Base-by-base conservation (phyloP, 2,888 invertebrate species). In the Trichacis sp. region DNA sequence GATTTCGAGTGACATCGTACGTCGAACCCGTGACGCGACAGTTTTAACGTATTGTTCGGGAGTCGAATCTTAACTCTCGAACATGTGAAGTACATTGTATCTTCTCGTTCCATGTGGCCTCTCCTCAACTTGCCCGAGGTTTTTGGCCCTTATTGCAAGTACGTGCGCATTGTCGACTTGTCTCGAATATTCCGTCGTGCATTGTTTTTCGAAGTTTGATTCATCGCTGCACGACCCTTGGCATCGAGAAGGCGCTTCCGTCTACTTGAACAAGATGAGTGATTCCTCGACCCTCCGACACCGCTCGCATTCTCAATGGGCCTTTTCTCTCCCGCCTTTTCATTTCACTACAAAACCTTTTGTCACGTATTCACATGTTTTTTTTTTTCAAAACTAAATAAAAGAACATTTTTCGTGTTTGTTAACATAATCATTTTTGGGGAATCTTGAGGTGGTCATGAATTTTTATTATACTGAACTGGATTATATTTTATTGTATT, bases 191-290 rank as follows among this genome's bases (percentile, higher is more conserved):
- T 58, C 55, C 51, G 54, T 50, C 30, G 57, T 42, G 51, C 63
- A 63, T 69, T 69, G 65, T 69, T 56, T 69, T 62, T 48, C 60
- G 47, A 54, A 52, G 62, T 58, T 58, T 62, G 68, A 54, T 65
- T 65, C 68, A 63, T 57, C 57, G 56, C 50, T 36, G 24, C 62
- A 63, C 57, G 60, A 57, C 61, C 36, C 59, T 61, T 63, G 63
- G 63, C 60, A 63, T 69, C 63, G 60, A 65, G 69, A 61, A 52
- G 57, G 54, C 63, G 57, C 59, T 46, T 50, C 43, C 46, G 56
- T 36, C 64, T 59, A 68, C 68, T 65, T 24, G 36, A 59, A 18
- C 38, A 24, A 17, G 18, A 47, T 29, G 52, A 68, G 53, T 62
- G 60, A 68, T 68, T 64, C 64, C 47, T 68, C 47, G 55, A 64